Evolutionary conservation across 1,140 invertebrate species (phyloP).

Genomic region (Atta cephalotes): DNA sequence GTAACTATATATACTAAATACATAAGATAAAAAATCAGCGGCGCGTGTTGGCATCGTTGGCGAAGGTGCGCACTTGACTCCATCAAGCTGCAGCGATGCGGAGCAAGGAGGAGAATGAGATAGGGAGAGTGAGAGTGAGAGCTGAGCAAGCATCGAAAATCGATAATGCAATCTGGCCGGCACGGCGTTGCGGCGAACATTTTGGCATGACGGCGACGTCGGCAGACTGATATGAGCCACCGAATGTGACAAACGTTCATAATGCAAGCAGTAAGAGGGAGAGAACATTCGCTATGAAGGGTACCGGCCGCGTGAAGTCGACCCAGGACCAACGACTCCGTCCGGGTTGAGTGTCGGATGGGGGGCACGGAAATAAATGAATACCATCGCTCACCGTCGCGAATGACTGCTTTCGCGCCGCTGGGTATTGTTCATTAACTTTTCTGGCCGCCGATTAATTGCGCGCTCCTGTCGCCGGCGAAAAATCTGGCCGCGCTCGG

Average conservation of each 20-base stretch:
- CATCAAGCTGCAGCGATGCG: conserved; percentile 48
- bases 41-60: conserved; percentile 54
- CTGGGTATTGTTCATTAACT: conserved; percentile 71
- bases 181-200: conserved; percentile 64
- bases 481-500: conserved; percentile 56
- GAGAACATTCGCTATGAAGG: neutral
- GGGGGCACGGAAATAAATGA: conserved; percentile 61
- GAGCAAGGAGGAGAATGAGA: neutral
- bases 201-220: conserved; percentile 66
- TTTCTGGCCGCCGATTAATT: conserved; percentile 68
- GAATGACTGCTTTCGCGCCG: conserved; percentile 64
- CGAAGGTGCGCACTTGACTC: conserved; percentile 53
- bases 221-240: conserved; percentile 68
- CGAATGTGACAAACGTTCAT: conserved; percentile 73
- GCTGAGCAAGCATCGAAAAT: conserved; percentile 72
- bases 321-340: neutral
- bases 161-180: conserved; percentile 71
- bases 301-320: conserved; percentile 10
- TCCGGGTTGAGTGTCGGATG: neutral
- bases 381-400: conserved; percentile 65
- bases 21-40: conserved; percentile 56
- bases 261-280: conserved; percentile 57
- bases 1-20: neutral
- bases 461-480: conserved; percentile 50
- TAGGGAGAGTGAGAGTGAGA: conserved; percentile 3